phyloP scores from a whole-genome alignment of 2,888 invertebrate species.

The Lymantria monacha region DNA sequence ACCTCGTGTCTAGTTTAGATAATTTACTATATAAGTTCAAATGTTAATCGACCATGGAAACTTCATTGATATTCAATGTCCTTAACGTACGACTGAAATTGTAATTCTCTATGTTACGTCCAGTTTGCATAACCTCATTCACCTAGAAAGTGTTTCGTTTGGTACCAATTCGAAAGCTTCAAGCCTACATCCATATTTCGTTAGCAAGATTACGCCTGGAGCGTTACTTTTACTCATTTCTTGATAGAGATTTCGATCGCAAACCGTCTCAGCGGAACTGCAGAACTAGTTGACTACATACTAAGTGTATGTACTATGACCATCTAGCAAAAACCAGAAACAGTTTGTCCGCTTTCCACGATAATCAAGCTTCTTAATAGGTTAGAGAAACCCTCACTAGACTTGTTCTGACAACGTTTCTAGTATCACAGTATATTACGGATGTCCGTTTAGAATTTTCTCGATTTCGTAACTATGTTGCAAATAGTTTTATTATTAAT shows the following conservation, averaged over 20 bases:
- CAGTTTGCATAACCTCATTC: conserved; percentile 71
- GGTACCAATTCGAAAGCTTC: conserved; percentile 70
- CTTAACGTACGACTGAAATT: conserved; percentile 57
- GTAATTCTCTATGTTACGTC: conserved; percentile 72
- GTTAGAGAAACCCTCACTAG: conserved; percentile 68
- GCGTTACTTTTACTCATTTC: conserved; percentile 70
- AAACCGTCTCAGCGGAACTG: conserved; percentile 58
- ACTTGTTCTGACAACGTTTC: conserved; percentile 59
- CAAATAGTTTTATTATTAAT: conserved; percentile 22
- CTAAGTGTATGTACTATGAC: conserved; percentile 50
- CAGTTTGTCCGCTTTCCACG: conserved; percentile 69
- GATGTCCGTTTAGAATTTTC: conserved; percentile 49
- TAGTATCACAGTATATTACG: conserved; percentile 50
- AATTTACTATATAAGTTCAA: conserved; percentile 37
- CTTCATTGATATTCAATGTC: conserved; percentile 60
- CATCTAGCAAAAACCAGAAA: conserved; percentile 75
- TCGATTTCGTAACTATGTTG: conserved; percentile 29
- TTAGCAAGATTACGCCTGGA: conserved; percentile 65
- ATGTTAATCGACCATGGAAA: conserved; percentile 41
- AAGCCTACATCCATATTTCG: conserved; percentile 72
- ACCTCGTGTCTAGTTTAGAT: conserved; percentile 28
- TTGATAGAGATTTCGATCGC: conserved; percentile 62
- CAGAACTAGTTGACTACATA: conserved; percentile 69
- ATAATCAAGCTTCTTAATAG: conserved; percentile 70
- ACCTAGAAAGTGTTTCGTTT: conserved; percentile 76